These are phyloP conservation scores for Plestiodon gilberti DNA, from an alignment of 2,113 vertebrate species.

Conservation along the genomic window DNA sequence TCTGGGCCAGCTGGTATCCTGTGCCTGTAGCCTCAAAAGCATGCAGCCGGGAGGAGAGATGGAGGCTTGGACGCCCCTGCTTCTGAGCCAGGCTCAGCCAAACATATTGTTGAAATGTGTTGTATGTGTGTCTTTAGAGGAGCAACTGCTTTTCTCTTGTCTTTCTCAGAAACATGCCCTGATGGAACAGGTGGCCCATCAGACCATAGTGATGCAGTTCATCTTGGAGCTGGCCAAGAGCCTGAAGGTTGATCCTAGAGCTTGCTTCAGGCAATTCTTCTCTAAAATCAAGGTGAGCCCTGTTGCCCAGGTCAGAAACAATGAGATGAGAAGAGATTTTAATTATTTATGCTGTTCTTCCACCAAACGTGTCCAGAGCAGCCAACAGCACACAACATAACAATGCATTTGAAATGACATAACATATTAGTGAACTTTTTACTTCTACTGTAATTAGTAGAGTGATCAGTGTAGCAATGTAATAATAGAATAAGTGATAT, in stretches of 20 bases:
- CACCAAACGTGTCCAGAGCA: too few relatives aligned
- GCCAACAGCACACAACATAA: too few relatives aligned
- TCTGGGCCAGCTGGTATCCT: background rate
- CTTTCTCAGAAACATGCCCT: slow-evolving; percentile 84
- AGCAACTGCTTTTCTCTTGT: background rate
- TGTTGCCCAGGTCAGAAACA: background rate
- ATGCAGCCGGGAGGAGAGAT: background rate
- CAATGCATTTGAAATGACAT: too few relatives aligned
- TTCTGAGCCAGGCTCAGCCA: background rate
- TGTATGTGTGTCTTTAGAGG: background rate
- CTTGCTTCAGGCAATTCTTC: slow-evolving; percentile 95
- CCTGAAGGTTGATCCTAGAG: slow-evolving; percentile 91
- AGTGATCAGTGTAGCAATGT: background rate
- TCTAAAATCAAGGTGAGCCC: slow-evolving; percentile 88
- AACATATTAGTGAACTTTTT: too few relatives aligned
- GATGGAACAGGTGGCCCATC: slow-evolving; percentile 97
- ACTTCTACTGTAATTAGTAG: too few relatives aligned
- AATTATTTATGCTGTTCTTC: too few relatives aligned
- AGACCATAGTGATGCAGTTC: slow-evolving; percentile 98
- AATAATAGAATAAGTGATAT: too few relatives aligned
- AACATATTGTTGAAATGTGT: background rate
- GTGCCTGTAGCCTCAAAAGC: background rate
- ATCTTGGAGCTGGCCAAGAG: slow-evolving; percentile 94
- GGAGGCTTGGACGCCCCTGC: background rate
- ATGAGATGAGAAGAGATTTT: too few relatives aligned